These are phyloP conservation scores for Pachliopta kotzebuea DNA, from an alignment of 2,888 invertebrate species.

Conservation along the genomic window DNA sequence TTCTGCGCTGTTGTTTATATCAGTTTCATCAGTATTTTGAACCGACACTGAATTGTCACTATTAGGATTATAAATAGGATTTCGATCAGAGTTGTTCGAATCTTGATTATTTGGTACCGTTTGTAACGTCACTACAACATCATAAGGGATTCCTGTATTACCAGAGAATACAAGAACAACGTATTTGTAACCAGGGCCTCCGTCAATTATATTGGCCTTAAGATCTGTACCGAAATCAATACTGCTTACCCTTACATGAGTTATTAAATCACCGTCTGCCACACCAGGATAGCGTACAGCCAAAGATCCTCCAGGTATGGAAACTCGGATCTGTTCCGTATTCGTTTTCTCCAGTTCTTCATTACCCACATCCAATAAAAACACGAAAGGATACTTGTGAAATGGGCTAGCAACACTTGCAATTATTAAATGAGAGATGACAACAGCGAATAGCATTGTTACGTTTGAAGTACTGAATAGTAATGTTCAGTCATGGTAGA, in stretches of 20 bases:
- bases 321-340: conserved; percentile 65
- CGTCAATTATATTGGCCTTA: conserved; percentile 66
- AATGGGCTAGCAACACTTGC: conserved; percentile 56
- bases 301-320: conserved; percentile 66
- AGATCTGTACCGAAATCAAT: conserved; percentile 70
- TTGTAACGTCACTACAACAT: conserved; percentile 64
- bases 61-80: neutral
- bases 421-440: conserved; percentile 44
- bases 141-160: conserved; percentile 58
- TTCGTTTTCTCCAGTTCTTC: conserved; percentile 66
- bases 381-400: conserved; percentile 69
- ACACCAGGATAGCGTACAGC: conserved; percentile 67
- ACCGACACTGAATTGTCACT: conserved; percentile 1
- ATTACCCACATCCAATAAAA: conserved; percentile 70
- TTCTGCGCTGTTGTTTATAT: conserved; percentile 46
- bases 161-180: conserved; percentile 65
- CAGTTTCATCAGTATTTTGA: conserved; percentile 30
- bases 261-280: conserved; percentile 59
- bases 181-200: conserved; percentile 71
- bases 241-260: conserved; percentile 67
- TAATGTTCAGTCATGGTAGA: conserved; percentile 60
- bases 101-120: conserved; percentile 41
- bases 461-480: conserved; percentile 38
- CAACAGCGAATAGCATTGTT: conserved; percentile 56
- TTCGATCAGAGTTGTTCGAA: neutral